phyloP scores from a whole-genome alignment of 2,797 vertebrate genomes.

The Parambassis ranga region DNA sequence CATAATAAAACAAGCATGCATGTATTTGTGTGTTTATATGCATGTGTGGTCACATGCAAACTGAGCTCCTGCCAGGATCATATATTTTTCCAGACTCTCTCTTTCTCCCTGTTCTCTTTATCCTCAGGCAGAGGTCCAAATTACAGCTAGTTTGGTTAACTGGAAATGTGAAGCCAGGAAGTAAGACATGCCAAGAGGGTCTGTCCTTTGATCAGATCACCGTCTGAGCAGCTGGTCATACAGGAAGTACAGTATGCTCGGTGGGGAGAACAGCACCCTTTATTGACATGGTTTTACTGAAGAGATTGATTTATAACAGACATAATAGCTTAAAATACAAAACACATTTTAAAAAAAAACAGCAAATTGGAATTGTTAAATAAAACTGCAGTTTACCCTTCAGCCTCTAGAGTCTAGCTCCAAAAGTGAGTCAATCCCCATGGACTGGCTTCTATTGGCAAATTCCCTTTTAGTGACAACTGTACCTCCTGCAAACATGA shows the following conservation, averaged over 20 bases:
- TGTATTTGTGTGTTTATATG: slow-evolving; percentile 28
- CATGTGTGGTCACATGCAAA: slow-evolving; percentile 22
- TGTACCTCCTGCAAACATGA: too few relatives aligned
- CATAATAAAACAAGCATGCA: slow-evolving; percentile 33
- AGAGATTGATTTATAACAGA: slow-evolving; percentile 41
- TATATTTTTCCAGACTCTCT: slow-evolving; percentile 22
- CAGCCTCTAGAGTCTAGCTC: too few relatives aligned
- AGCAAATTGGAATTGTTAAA: too few relatives aligned
- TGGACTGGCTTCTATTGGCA: too few relatives aligned
- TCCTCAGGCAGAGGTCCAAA: slow-evolving; percentile 54
- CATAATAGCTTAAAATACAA: too few relatives aligned
- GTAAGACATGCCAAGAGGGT: slow-evolving; percentile 49
- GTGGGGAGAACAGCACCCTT: not conserved
- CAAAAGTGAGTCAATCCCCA: too few relatives aligned
- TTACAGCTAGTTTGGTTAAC: slow-evolving; percentile 63
- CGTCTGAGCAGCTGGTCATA: slow-evolving; percentile 44
- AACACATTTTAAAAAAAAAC: too few relatives aligned
- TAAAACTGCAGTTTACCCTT: too few relatives aligned
- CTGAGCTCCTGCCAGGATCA: slow-evolving; percentile 18
- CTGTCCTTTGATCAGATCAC: slow-evolving; percentile 55
- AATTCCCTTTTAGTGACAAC: too few relatives aligned
- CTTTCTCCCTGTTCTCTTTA: slow-evolving; percentile 13
- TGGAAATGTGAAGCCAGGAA: slow-evolving; percentile 71
- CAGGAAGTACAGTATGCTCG: slow-evolving; percentile 23
- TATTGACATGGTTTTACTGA: slow-evolving; percentile 31